A percentile compares a stretch with the other conserved stretches of the same genome.
These are phyloP conservation scores for Apaloderma vittatum DNA, from an alignment of 2,113 vertebrate genomes.

Conservation along the genomic window DNA sequence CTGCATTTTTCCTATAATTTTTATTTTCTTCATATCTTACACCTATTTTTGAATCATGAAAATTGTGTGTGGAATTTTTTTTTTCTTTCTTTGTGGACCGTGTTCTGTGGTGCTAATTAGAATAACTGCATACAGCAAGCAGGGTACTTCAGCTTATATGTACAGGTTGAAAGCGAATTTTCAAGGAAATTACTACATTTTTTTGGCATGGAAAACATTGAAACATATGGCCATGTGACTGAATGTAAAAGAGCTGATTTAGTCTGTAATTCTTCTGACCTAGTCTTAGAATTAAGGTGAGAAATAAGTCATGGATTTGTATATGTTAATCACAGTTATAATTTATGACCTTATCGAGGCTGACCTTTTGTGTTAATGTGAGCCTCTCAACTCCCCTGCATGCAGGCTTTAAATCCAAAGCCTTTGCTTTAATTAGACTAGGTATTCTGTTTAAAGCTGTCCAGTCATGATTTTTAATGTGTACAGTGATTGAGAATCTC, in stretches of 20 bases:
- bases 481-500: background rate
- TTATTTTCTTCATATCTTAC: background rate
- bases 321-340: too few species aligned
- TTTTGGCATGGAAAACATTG: background rate
- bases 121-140: background rate
- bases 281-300: background rate
- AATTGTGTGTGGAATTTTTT: background rate
- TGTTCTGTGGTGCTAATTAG: background rate
- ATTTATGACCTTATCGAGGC: too few species aligned
- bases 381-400: background rate
- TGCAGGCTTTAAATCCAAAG: background rate
- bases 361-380: background rate
- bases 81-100: background rate
- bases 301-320: background rate
- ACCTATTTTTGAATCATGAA: background rate
- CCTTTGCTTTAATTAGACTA: background rate
- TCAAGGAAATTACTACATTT: background rate
- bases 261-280: background rate
- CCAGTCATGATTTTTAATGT: background rate
- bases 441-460: background rate
- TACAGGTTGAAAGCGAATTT: background rate
- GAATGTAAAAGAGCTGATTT: constrained; percentile 11
- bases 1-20: background rate
- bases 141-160: background rate
- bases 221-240: background rate